Percentiles rank a stretch among this genome's conserved stretches.
These are phyloP conservation scores for Ephestia elutella DNA, from an alignment of 1,140 invertebrate genomes.

Conservation along the genomic window DNA sequence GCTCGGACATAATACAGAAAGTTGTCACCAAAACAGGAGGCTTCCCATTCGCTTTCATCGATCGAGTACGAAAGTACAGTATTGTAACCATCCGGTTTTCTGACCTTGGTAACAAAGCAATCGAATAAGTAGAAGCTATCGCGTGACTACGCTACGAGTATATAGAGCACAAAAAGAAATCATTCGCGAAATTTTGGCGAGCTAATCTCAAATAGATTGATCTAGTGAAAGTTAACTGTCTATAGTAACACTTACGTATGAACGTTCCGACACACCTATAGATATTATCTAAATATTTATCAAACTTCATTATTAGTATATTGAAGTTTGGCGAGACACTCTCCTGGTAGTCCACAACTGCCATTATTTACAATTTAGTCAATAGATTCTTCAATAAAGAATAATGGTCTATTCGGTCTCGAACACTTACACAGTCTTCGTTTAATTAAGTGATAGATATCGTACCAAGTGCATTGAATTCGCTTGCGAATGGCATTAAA, in stretches of 20 bases:
- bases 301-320: constrained; percentile 1
- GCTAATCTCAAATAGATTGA: constrained; percentile 38
- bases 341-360: neutral
- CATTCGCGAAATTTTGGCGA: constrained; percentile 45
- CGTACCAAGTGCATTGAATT: neutral
- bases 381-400: constrained; percentile 28
- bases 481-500: neutral
- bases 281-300: constrained; percentile 9
- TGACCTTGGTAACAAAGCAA: constrained; percentile 51
- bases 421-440: neutral
- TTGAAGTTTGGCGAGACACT: constrained; percentile 1
- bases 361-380: constrained; percentile 27
- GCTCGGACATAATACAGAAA: constrained; percentile 54
- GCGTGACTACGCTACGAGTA: constrained; percentile 46
- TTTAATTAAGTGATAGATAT: neutral
- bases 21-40: constrained; percentile 52
- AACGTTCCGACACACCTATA: constrained; percentile 18
- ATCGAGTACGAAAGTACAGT: constrained; percentile 51
- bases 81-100: constrained; percentile 46
- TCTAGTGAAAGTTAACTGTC: constrained; percentile 52
- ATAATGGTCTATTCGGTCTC: constrained; percentile 13
- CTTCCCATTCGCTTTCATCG: constrained; percentile 53
- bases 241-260: constrained; percentile 22
- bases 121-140: constrained; percentile 31
- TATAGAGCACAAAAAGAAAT: constrained; percentile 46